Evolutionary conservation across 2,888 invertebrate genomes (phyloP).

Genomic region (Nymphalis c-album): DNA sequence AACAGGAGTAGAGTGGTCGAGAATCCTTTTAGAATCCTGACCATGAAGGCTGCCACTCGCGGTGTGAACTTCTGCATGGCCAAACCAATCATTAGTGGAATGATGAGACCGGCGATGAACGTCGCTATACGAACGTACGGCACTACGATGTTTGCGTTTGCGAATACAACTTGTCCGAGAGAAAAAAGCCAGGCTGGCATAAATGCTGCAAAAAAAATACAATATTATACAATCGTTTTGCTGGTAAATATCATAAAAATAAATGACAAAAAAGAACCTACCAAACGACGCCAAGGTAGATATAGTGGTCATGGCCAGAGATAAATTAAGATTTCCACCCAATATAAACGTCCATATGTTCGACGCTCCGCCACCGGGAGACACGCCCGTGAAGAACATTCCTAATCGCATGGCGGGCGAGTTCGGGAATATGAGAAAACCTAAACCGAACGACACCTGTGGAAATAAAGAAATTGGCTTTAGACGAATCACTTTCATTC

Average conservation of each 20-base stretch:
- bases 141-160: slow-evolving; percentile 85
- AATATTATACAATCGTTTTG: neutral
- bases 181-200: slow-evolving; percentile 96
- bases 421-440: slow-evolving; percentile 85
- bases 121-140: slow-evolving; percentile 89
- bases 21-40: slow-evolving; percentile 91
- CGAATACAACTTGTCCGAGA: slow-evolving; percentile 88
- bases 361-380: slow-evolving; percentile 97
- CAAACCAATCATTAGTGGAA: slow-evolving; percentile 84
- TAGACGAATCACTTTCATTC: too few species aligned
- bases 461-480: neutral
- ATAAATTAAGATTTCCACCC: slow-evolving; percentile 95
- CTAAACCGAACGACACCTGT: slow-evolving; percentile 87
- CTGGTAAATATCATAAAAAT: neutral
- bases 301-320: slow-evolving; percentile 96
- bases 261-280: slow-evolving; percentile 49
- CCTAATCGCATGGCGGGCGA: slow-evolving; percentile 86
- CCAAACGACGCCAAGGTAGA: slow-evolving; percentile 94
- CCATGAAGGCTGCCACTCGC: slow-evolving; percentile 85
- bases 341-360: slow-evolving; percentile 97
- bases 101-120: slow-evolving; percentile 87
- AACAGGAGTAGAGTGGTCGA: slow-evolving; percentile 89
- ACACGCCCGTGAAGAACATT: slow-evolving; percentile 93
- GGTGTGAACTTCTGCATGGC: slow-evolving; percentile 87
- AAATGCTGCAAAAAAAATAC: slow-evolving; percentile 80